Percentiles rank a stretch among this genome's conserved stretches.
phyloP scores from a whole-genome alignment of 2,888 invertebrate species.

The Oxyscelio sp. region DNA sequence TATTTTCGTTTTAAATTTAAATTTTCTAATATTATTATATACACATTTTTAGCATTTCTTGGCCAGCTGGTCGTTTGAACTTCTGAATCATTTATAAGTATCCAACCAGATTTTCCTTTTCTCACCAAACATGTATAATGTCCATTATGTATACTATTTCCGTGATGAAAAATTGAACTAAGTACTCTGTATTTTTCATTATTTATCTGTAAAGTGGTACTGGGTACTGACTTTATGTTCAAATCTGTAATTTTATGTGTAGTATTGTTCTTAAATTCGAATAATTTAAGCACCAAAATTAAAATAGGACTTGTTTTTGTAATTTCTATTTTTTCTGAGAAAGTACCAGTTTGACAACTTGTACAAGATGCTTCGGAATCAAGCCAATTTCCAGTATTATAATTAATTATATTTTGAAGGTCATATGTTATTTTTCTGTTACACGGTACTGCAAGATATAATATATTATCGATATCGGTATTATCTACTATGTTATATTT shows the following conservation, averaged over 20 bases:
- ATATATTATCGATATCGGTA: background rate
- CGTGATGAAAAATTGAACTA: no score
- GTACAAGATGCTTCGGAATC: constrained; percentile 9
- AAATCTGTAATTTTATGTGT: background rate
- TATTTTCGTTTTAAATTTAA: no score
- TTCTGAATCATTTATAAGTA: no score
- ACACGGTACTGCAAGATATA: constrained; percentile 1
- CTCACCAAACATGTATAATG: no score
- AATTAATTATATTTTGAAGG: constrained; percentile 18
- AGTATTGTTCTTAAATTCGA: background rate
- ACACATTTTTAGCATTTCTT: no score
- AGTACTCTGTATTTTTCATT: no score
- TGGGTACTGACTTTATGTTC: background rate
- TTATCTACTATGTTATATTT: constrained; percentile 13
- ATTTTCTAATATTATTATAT: no score
- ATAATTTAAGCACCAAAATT: background rate
- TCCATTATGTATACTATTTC: no score
- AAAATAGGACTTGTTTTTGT: background rate
- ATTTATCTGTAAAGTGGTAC: background rate
- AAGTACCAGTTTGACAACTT: background rate
- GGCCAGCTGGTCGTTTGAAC: no score
- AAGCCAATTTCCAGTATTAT: background rate
- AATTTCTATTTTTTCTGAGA: constrained; percentile 4
- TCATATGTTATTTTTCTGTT: constrained; percentile 21
- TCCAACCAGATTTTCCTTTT: no score